Conservation (phyloP, 2,797 vertebrate species). For the Naso thynnoides region DNA sequence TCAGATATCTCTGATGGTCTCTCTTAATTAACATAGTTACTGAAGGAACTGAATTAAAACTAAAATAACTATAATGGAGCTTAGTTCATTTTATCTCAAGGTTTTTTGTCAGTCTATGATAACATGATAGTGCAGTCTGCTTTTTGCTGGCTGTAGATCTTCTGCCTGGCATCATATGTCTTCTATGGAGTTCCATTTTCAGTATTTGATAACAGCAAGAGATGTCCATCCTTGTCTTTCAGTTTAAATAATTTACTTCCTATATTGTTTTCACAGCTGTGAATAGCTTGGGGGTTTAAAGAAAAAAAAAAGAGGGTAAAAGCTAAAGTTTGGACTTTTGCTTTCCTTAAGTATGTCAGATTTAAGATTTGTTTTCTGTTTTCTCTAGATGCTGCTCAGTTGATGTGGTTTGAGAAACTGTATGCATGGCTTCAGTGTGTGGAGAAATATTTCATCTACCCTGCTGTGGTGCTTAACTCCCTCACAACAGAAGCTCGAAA, state of each 20-base stretch:
- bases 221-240: constrained; percentile 7
- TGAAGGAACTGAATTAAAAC: background rate
- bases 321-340: background rate
- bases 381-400: constrained; percentile 88
- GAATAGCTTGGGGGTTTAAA: background rate
- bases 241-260: constrained; percentile 18
- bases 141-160: background rate
- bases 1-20: background rate
- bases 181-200: background rate
- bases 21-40: background rate
- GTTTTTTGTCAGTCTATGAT: background rate
- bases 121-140: background rate
- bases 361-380: background rate
- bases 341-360: constrained; percentile 4
- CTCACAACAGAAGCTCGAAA: constrained; percentile 90
- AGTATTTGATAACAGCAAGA: background rate
- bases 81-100: constrained; percentile 12
- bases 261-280: constrained; percentile 12
- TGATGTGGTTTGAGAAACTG: constrained; percentile 96
- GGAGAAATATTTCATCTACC: constrained; percentile 93
- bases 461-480: constrained; percentile 92
- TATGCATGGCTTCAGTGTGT: constrained; percentile 92
- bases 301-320: background rate
- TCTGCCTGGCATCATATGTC: background rate
- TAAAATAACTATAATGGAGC: background rate